Base-by-base conservation (phyloP, 2,888 invertebrate species). In the Octonoba sinensis region DNA sequence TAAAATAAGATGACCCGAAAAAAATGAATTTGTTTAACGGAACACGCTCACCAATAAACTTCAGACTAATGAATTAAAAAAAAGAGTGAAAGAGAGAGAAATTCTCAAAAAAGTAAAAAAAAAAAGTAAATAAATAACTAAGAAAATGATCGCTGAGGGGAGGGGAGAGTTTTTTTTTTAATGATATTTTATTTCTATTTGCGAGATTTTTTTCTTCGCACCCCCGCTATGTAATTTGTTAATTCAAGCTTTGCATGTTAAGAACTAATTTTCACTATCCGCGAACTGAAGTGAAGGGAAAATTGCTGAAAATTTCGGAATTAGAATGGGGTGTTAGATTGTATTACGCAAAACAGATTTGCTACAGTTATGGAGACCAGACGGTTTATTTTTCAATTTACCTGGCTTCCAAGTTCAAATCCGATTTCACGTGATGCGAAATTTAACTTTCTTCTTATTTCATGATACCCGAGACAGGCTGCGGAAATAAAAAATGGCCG, bases 231-330 rank as follows among this genome's bases (percentile, higher is more conserved):
- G 76, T 78, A 78, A 78, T 78, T 71, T 71, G 78, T 71, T 78
- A 78, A 78, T 78, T 78, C 78, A 49, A 56, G 65, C 36, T 59
- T 78, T 49, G 78, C 78, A 78, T 78, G 78, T 66, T 71, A 78
- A 78, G 71, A 71, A 71, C 78, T 78, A 78, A 78, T 78, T 78
- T 78, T 78, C 78, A 65, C 78, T 57, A 71, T 57, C 64, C 44
- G 16, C 46, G 70, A 46, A 65, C 76, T 76, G 70, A 76, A 76
- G 69, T 70, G 76, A 56, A 70, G 54, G 62, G 54, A 62, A 69
- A 76, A 76, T 69, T 76, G 60, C 62, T 44, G 69, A 18, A 76
- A 76, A 69, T 76, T 59, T 59, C 65, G 46, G 76, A 64, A 70
- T 76, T 76, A 73, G 73, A 20, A 18, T 54, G 13, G 70, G 56